Percentiles rank a stretch among this genome's conserved stretches.
Conservation (phyloP, 1,140 invertebrate genomes). For the Hylaeus anthracinus region DNA sequence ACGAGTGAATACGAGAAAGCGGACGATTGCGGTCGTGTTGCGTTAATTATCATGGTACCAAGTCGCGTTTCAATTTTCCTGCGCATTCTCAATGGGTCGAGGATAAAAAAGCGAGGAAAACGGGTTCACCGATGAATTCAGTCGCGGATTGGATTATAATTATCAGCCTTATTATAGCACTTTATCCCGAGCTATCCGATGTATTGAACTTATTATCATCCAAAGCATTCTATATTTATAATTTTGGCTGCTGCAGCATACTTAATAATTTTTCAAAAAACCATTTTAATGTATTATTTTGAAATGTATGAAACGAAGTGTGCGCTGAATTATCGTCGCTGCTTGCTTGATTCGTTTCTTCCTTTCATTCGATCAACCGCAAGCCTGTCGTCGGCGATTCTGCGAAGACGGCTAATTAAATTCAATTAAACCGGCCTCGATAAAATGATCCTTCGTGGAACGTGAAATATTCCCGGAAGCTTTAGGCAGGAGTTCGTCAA, state of each 20-base stretch:
- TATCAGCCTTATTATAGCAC: too few species aligned
- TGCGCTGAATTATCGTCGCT: too few species aligned
- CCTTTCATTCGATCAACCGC: too few species aligned
- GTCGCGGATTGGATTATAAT: too few species aligned
- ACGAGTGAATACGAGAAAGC: conserved; percentile 35
- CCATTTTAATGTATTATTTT: too few species aligned
- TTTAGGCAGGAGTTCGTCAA: background rate
- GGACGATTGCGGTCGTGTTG: conserved; percentile 46
- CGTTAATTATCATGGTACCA: conserved; percentile 65
- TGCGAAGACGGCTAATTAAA: background rate
- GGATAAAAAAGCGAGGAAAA: background rate
- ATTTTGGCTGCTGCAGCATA: too few species aligned
- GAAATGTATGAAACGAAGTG: too few species aligned
- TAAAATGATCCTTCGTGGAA: background rate
- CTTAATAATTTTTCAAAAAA: too few species aligned
- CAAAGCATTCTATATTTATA: too few species aligned
- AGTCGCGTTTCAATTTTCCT: conserved; percentile 64
- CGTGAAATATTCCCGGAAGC: background rate
- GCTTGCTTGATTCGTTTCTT: background rate
- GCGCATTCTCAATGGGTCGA: conserved; percentile 50
- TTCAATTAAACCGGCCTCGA: background rate
- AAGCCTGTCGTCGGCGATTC: background rate
- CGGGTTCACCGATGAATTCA: background rate
- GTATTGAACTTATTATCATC: too few species aligned
- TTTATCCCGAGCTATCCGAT: too few species aligned